Percentiles rank a stretch among this genome's conserved stretches.
These are phyloP conservation scores for Nasonia longicornis DNA, from an alignment of 1,140 invertebrate species.

Conservation along the genomic window DNA sequence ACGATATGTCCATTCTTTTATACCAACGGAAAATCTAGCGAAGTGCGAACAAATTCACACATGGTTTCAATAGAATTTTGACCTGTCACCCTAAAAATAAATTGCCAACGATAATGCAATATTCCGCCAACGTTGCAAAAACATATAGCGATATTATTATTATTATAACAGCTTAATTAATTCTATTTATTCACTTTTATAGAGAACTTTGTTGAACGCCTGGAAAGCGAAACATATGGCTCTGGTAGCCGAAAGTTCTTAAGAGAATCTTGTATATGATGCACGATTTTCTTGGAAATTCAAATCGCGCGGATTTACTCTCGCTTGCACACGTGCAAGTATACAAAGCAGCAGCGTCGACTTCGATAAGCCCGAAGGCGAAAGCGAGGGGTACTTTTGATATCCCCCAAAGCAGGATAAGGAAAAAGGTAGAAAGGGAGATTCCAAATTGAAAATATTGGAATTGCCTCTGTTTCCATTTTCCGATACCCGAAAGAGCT, in stretches of 20 bases:
- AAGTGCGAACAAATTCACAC: no score
- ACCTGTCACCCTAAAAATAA: no score
- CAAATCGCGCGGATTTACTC: constrained; percentile 34
- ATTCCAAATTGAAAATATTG: constrained; percentile 45
- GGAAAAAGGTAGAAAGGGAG: neutral
- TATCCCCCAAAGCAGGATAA: neutral
- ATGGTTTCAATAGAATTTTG: no score
- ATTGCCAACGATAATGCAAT: no score
- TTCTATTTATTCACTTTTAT: no score
- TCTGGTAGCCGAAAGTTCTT: neutral
- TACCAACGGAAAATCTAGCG: no score
- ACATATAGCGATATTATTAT: no score
- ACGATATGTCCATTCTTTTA: no score
- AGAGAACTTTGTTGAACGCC: neutral
- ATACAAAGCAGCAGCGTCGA: constrained; percentile 15
- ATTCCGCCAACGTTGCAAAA: no score
- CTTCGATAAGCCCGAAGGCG: constrained; percentile 27
- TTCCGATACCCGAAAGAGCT: constrained; percentile 15
- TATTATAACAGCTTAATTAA: no score
- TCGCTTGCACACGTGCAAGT: neutral
- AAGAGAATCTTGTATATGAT: constrained; percentile 13
- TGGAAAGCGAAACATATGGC: neutral
- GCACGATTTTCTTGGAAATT: constrained; percentile 22
- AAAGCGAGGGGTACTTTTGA: constrained; percentile 8
- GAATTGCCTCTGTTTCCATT: constrained; percentile 36